Evolutionary conservation across 2,113 vertebrate species (phyloP), one percentile per base, ranked within the genome.

Genomic region (Elanus axillaris): DNA sequence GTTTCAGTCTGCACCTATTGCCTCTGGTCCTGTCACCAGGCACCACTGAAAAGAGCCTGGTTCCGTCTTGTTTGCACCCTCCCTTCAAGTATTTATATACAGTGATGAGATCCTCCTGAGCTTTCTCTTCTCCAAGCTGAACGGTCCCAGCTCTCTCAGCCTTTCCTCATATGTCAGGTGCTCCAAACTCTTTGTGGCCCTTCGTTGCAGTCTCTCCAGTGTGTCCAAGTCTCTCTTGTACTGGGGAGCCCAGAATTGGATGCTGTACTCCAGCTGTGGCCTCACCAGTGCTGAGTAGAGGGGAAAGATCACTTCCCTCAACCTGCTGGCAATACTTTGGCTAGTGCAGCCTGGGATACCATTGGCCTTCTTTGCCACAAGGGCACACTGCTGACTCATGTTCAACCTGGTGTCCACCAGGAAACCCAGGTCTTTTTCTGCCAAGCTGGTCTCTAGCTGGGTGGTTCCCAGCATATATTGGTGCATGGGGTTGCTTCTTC

Each of bases 51-150:
- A 42, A 42, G 32, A 64, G 14, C 17, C 34, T 66, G 63, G n/a
- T 40, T 42, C 71, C 0, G 0, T 21, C n/a, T 15, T 45, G 38
- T 36, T 48, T 42, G 50, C 34, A 55, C 6, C 12, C 5, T 18
- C 21, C 34, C 36, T 56, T 52, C 32, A 79, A n/a, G 15, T 31
- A 62, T 66, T 71, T 60, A 20, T 23, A 36, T 3, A 16, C 4
- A 56, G 17, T 12, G 21, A 5, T 16, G 25, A 50, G 31, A n/a
- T 11, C 3, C 4, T 13, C 19, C 31, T 21, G n/a, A 31, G 25
- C 48, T 20, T 72, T 31, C 27, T 36, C 45, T 42, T 64, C 29
- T 55, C 31, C 58, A 32, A 48, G 48, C 27, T 53, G 17, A 72
- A 27, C 7, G 34, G 19, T 7, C 32, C 34, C 36, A 68, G 27